phyloP scores from a whole-genome alignment of 1,140 invertebrate species.

The Drosophila persimilis region DNA sequence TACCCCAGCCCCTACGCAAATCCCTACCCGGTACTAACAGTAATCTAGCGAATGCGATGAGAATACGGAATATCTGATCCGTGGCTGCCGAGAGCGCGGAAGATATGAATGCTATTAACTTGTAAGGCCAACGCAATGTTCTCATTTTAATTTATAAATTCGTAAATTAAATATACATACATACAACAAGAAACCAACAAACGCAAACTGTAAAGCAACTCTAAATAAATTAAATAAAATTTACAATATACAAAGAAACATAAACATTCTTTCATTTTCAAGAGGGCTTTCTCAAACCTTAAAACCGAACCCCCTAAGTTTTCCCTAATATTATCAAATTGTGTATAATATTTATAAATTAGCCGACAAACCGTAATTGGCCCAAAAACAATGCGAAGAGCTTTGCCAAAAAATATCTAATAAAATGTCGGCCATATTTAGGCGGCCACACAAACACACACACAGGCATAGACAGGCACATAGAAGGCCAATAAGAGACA shows the following conservation, averaged over 20 bases:
- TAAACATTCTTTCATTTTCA: background rate
- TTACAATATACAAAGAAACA: constrained; percentile 53
- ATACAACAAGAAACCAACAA: constrained; percentile 41
- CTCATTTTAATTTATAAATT: constrained; percentile 81
- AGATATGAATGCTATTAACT: constrained; percentile 77
- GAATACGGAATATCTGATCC: constrained; percentile 17
- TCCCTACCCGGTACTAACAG: constrained; percentile 12
- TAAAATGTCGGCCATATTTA: constrained; percentile 71
- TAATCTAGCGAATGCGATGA: constrained; percentile 50
- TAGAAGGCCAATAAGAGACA: background rate
- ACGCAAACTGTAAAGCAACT: constrained; percentile 72
- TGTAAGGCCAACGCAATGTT: constrained; percentile 81
- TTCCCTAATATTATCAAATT: background rate
- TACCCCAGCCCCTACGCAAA: too few species aligned
- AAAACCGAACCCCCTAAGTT: too few species aligned
- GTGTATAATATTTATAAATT: constrained; percentile 9
- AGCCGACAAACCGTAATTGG: constrained; percentile 26
- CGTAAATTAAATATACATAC: constrained; percentile 57
- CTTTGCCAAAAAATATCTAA: constrained; percentile 58
- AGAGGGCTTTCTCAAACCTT: background rate
- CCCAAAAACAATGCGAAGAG: constrained; percentile 13
- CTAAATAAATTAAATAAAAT: constrained; percentile 76
- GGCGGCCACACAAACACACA: constrained; percentile 38
- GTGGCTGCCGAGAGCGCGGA: constrained; percentile 41
- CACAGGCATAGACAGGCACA: background rate